A percentile compares a stretch with the other conserved stretches of the same genome.
These are phyloP conservation scores for Hydrozoanthus gracilis DNA, from an alignment of 92 coral and sea anemone species.

Conservation along the genomic window DNA sequence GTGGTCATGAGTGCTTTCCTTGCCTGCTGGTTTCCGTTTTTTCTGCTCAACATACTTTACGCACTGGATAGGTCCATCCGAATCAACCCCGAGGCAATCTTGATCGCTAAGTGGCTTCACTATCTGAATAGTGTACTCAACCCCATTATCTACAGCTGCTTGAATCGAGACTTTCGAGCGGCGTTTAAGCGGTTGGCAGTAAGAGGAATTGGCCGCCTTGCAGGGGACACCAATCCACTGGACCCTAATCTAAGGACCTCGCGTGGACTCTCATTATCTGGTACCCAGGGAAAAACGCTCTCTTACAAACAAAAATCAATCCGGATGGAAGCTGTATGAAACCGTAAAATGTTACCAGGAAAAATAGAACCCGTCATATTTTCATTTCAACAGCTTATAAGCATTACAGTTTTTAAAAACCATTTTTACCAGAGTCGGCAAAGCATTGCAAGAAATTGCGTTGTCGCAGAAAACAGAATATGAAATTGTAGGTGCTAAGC, in stretches of 20 bases:
- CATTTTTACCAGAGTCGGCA: no score
- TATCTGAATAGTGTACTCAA: conserved; percentile 78
- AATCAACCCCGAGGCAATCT: conserved; percentile 59
- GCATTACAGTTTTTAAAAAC: no score
- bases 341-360: no score
- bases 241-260: conserved; percentile 27
- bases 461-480: no score
- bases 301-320: conserved; percentile 18
- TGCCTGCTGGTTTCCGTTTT: conserved; percentile 96
- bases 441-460: no score
- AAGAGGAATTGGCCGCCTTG: conserved; percentile 1
- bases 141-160: conserved; percentile 79
- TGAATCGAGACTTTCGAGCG: conserved; percentile 77
- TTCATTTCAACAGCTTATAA: no score
- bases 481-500: no score
- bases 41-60: conserved; percentile 76
- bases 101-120: conserved; percentile 85
- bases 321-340: not conserved
- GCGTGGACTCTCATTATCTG: conserved; percentile 14
- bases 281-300: not conserved
- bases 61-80: conserved; percentile 70
- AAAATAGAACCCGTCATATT: no score
- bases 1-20: conserved; percentile 93
- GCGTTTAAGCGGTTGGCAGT: conserved; percentile 67
- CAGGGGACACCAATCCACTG: conserved; percentile 11